Conservation (phyloP, 2,888 invertebrate species). For the Eumerus sabulonum region DNA sequence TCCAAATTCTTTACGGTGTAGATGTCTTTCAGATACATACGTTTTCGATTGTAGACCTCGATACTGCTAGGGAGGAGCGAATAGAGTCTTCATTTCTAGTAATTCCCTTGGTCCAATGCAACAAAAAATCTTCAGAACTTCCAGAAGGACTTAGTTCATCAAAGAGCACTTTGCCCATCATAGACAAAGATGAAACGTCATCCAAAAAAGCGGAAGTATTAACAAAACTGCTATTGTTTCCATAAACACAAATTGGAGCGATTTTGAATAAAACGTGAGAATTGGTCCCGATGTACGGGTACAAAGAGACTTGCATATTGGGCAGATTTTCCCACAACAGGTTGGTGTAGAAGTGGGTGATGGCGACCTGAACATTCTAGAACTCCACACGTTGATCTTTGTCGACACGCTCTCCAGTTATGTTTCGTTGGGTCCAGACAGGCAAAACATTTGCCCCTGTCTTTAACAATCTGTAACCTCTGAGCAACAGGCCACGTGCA, state of each 20-base stretch:
- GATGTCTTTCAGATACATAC: slow-evolving; percentile 20
- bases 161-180: slow-evolving; percentile 33
- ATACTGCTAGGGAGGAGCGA: slow-evolving; percentile 8
- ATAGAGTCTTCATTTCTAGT: slow-evolving; percentile 18
- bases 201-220: slow-evolving; percentile 13
- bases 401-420: slow-evolving; percentile 12
- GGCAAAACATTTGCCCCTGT: no score
- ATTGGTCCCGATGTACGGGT: neutral
- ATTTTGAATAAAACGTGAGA: slow-evolving; percentile 20
- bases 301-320: slow-evolving; percentile 8
- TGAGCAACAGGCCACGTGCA: no score
- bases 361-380: slow-evolving; percentile 8
- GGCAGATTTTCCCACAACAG: neutral
- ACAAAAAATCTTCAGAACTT: slow-evolving; percentile 2
- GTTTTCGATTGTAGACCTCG: neutral
- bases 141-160: slow-evolving; percentile 26
- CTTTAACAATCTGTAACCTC: neutral
- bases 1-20: slow-evolving; percentile 17
- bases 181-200: slow-evolving; percentile 29
- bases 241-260: slow-evolving; percentile 15
- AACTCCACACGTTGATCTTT: neutral
- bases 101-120: slow-evolving; percentile 41
- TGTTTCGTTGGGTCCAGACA: slow-evolving; percentile 13
- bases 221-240: neutral
- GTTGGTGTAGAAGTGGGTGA: slow-evolving; percentile 14